Percentiles rank a stretch among this genome's conserved stretches.
These are phyloP conservation scores for Apamea monoglypha DNA, from an alignment of 2,888 invertebrate genomes.

Conservation along the genomic window DNA sequence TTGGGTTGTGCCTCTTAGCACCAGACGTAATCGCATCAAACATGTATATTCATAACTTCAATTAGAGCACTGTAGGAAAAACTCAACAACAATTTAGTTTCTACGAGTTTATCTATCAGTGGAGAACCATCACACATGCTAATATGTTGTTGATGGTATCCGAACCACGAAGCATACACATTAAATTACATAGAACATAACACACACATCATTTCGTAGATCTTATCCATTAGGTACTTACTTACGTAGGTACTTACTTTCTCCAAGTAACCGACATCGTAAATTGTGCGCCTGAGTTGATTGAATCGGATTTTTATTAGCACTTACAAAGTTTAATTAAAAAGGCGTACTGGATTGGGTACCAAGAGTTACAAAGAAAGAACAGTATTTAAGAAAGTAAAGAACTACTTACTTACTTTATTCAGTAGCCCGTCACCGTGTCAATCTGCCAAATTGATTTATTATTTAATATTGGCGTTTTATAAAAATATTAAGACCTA, in stretches of 20 bases:
- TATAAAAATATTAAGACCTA: not conserved
- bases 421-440: not conserved
- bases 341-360: conserved; percentile 36
- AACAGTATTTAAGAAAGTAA: conserved; percentile 25
- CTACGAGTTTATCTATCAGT: not conserved
- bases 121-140: not conserved
- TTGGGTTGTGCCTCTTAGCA: not conserved
- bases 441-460: not conserved
- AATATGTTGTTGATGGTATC: conserved; percentile 25
- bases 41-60: not conserved
- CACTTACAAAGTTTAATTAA: conserved; percentile 46
- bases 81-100: not conserved
- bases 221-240: conserved; percentile 36
- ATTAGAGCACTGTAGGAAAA: not conserved
- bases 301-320: conserved; percentile 54
- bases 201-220: conserved; percentile 40
- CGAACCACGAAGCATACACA: conserved; percentile 20
- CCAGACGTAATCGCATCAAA: not conserved
- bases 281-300: conserved; percentile 55
- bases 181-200: conserved; percentile 21
- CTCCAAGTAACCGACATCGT: conserved; percentile 50
- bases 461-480: not conserved
- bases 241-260: conserved; percentile 38
- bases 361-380: conserved; percentile 5
- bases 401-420: not conserved